These are phyloP conservation scores for Lamprotornis superbus DNA, from an alignment of 2,113 vertebrate genomes.

Conservation along the genomic window DNA sequence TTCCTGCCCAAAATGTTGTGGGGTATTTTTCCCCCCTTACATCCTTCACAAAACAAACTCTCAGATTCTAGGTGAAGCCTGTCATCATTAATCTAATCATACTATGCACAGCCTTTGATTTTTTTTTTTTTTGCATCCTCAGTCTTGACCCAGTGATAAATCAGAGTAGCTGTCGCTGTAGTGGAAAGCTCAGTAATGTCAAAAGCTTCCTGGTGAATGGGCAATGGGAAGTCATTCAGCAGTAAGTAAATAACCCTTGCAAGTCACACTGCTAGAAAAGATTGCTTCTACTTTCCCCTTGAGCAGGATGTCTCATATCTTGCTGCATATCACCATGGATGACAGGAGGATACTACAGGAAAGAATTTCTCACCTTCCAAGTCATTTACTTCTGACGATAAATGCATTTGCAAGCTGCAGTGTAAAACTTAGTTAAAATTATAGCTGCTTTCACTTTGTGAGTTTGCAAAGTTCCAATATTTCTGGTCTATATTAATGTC, in stretches of 20 bases:
- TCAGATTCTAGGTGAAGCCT: neutral
- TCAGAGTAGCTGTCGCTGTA: neutral
- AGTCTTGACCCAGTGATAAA: conserved; percentile 22
- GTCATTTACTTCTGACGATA: neutral
- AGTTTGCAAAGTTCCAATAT: neutral
- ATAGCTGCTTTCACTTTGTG: neutral
- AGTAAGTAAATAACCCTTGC: conserved; percentile 15
- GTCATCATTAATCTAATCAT: conserved; percentile 11
- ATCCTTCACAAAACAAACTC: neutral
- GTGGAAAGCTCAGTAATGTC: conserved; percentile 20
- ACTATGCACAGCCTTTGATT: neutral
- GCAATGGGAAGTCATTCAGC: conserved; percentile 55
- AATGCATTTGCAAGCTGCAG: neutral
- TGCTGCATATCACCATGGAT: neutral
- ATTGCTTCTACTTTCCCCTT: neutral
- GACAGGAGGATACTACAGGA: neutral
- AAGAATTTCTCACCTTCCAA: neutral
- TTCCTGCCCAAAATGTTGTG: neutral
- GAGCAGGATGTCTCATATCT: neutral
- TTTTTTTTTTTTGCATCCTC: neutral
- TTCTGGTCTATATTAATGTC: neutral
- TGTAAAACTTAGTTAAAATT: neutral
- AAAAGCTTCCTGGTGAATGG: conserved; percentile 41
- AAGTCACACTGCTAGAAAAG: neutral
- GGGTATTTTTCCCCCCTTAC: neutral